Conservation (phyloP, 35 echinoderm and acorn worm species). For the Ophiothrix spiculata region DNA sequence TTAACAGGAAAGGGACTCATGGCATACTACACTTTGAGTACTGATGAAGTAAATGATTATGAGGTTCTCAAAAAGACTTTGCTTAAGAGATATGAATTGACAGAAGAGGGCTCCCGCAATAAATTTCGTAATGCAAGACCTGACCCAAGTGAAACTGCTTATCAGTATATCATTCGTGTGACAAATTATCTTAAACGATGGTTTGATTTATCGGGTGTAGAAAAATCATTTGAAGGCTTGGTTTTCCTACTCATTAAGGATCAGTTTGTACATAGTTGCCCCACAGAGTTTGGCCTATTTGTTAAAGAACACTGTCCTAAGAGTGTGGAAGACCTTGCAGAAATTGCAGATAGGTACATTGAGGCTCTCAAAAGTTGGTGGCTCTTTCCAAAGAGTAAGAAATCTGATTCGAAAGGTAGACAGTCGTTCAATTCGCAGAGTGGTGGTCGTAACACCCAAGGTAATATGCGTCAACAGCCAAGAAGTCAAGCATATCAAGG, state of each 20-base stretch:
- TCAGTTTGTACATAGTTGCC: conserved; percentile 37
- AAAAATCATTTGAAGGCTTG: conserved; percentile 11
- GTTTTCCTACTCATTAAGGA: conserved; percentile 26
- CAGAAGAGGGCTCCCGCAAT: too few relatives aligned
- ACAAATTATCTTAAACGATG: conserved; percentile 31
- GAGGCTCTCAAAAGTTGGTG: conserved; percentile 36
- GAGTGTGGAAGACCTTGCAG: conserved; percentile 1
- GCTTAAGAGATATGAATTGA: conserved; percentile 30
- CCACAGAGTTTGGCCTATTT: conserved; percentile 19
- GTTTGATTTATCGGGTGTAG: conserved; percentile 15
- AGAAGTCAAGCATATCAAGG: background rate
- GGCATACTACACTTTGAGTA: conserved; percentile 6
- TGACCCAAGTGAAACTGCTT: conserved; percentile 25
- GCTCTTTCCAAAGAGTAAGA: background rate
- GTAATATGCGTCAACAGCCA: background rate
- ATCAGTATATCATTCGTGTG: conserved; percentile 25
- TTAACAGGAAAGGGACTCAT: conserved; percentile 48
- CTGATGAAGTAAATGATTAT: conserved; percentile 43
- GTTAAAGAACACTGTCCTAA: conserved; percentile 16
- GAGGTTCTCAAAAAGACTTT: conserved; percentile 39
- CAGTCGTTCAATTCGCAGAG: background rate
- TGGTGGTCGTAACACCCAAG: too few relatives aligned
- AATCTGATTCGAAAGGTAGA: background rate
- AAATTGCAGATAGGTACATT: conserved; percentile 36
- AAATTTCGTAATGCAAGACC: conserved; percentile 29